phyloP scores from a whole-genome alignment of 2,113 vertebrate species.

The Suncus etruscus region DNA sequence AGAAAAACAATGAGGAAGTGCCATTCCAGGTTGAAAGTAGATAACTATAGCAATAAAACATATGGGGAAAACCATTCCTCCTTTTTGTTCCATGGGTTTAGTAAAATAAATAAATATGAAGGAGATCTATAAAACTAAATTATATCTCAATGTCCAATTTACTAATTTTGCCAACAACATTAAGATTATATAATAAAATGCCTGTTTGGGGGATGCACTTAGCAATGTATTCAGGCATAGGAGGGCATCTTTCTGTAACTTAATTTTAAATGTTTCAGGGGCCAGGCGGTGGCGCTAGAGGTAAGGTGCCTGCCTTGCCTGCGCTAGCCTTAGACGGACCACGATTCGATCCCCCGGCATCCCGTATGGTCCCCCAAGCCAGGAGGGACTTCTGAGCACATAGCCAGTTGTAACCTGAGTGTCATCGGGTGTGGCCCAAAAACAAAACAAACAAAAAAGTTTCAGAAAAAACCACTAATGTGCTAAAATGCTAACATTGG shows the following conservation, averaged over 20 bases:
- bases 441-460: no score
- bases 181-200: background rate
- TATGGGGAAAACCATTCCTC: background rate
- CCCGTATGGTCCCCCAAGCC: no score
- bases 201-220: background rate
- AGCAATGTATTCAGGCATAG: background rate
- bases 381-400: no score
- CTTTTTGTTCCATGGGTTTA: background rate
- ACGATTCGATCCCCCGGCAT: no score
- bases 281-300: no score
- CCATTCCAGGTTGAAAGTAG: background rate
- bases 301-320: no score
- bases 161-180: background rate
- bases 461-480: slow-evolving; percentile 18
- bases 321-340: no score
- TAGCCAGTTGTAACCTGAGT: no score
- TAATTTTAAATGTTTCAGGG: slow-evolving; percentile 44
- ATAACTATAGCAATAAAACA: background rate
- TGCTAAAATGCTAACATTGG: slow-evolving; percentile 37
- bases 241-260: no score
- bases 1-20: background rate
- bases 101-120: background rate
- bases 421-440: no score
- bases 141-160: background rate
- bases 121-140: background rate